Percentiles rank a stretch among this genome's conserved stretches.
Evolutionary conservation across 2,888 invertebrate genomes (phyloP).

Genomic region (Erebia palarica): DNA sequence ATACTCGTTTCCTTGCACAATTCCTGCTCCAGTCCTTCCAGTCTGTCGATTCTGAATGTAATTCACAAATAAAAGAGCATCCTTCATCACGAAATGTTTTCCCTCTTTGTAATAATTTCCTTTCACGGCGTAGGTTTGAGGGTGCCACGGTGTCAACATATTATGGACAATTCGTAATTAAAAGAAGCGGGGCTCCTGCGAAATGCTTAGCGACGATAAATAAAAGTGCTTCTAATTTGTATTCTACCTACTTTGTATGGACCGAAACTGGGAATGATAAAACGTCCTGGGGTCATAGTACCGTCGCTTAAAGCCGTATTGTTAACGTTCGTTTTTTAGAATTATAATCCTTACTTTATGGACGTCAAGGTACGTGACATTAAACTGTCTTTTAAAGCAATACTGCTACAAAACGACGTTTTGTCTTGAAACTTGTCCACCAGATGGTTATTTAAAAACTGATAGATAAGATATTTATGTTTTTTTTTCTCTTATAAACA

Average conservation of each 20-base stretch:
- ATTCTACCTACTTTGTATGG: neutral
- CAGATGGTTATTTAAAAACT: too few relatives aligned
- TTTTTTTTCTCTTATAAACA: too few relatives aligned
- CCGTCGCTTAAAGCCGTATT: too few relatives aligned
- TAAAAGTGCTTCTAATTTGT: neutral
- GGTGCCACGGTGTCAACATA: neutral
- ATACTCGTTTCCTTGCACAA: neutral
- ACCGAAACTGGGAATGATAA: too few relatives aligned
- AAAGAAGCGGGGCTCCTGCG: neutral
- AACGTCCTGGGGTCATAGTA: too few relatives aligned
- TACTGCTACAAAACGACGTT: neutral
- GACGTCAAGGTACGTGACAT: too few relatives aligned
- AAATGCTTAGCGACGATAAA: neutral
- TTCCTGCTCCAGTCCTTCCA: neutral
- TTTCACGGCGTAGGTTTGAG: conserved; percentile 10
- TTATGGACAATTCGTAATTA: conserved; percentile 7
- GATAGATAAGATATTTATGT: too few relatives aligned
- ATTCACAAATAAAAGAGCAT: conserved; percentile 25
- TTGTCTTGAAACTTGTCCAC: too few relatives aligned
- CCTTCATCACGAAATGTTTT: conserved; percentile 26
- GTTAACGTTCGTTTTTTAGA: too few relatives aligned
- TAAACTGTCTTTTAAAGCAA: too few relatives aligned
- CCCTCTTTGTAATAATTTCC: conserved; percentile 15
- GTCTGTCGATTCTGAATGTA: conserved; percentile 25
- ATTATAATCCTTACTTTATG: too few relatives aligned